A percentile compares a stretch with the other conserved stretches of the same genome.
Evolutionary conservation across 2,888 invertebrate genomes (phyloP).

Genomic region (Xanthorhoe designata): DNA sequence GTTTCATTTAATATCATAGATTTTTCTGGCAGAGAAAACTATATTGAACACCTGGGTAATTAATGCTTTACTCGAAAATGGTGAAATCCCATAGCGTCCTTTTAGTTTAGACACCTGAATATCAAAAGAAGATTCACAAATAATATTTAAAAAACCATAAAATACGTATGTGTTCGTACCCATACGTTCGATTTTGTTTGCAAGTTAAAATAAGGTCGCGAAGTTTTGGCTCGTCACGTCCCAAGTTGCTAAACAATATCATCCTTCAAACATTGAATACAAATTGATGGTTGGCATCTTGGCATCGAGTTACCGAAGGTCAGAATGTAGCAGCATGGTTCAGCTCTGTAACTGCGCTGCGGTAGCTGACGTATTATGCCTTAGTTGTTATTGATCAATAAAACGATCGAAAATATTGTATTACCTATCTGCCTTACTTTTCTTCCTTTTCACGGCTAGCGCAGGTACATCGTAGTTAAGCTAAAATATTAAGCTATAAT

Average conservation of each 20-base stretch:
- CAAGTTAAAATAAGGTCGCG: slow-evolving; percentile 33
- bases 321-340: neutral
- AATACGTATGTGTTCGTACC: slow-evolving; percentile 1
- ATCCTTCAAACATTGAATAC: slow-evolving; percentile 38
- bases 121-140: too few relatives aligned
- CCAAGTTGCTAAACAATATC: slow-evolving; percentile 46
- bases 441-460: too few relatives aligned
- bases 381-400: neutral
- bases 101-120: too few relatives aligned
- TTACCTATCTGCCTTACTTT: too few relatives aligned
- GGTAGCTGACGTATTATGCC: neutral
- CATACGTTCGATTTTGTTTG: slow-evolving; percentile 30
- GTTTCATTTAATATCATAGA: too few relatives aligned
- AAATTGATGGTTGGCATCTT: slow-evolving; percentile 34
- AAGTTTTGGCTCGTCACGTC: slow-evolving; percentile 53
- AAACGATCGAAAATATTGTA: too few relatives aligned
- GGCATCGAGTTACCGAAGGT: neutral
- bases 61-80: too few relatives aligned
- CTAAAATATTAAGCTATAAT: too few relatives aligned
- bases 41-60: too few relatives aligned
- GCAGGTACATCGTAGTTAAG: too few relatives aligned
- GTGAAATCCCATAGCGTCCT: too few relatives aligned
- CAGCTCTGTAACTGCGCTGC: neutral
- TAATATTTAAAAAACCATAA: neutral
- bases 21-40: too few relatives aligned